Percentiles rank a stretch among this genome's conserved stretches.
phyloP scores from a whole-genome alignment of 2,888 invertebrate species.

The Gymnosoma rotundatum region DNA sequence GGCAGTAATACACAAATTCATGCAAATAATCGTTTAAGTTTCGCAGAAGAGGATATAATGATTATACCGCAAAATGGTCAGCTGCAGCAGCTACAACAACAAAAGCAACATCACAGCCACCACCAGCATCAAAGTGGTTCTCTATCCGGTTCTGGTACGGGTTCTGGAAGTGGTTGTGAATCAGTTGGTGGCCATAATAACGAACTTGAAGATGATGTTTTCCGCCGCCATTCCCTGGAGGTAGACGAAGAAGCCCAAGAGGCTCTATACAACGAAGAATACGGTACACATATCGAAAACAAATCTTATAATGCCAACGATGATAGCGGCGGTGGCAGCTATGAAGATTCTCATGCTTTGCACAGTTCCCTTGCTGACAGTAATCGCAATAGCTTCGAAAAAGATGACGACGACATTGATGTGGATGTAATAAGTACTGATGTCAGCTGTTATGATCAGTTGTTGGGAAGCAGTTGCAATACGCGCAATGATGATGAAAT shows the following conservation, averaged over 20 bases:
- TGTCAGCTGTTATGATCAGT: slow-evolving; percentile 81
- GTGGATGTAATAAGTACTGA: slow-evolving; percentile 82
- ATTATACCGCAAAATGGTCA: slow-evolving; percentile 70
- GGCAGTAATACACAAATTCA: slow-evolving; percentile 67
- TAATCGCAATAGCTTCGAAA: slow-evolving; percentile 81
- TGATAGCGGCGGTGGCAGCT: slow-evolving; percentile 82
- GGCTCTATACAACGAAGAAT: slow-evolving; percentile 78
- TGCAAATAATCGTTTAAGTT: slow-evolving; percentile 76
- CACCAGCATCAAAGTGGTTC: slow-evolving; percentile 42
- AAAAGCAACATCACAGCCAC: slow-evolving; percentile 38
- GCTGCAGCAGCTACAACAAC: slow-evolving; percentile 41
- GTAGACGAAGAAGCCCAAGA: slow-evolving; percentile 79
- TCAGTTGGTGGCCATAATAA: slow-evolving; percentile 67
- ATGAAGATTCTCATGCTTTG: slow-evolving; percentile 81
- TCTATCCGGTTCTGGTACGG: slow-evolving; percentile 57
- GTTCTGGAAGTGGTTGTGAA: slow-evolving; percentile 69
- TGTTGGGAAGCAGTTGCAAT: slow-evolving; percentile 79
- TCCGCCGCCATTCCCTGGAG: slow-evolving; percentile 78
- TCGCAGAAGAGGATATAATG: slow-evolving; percentile 79
- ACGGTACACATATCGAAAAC: slow-evolving; percentile 80
- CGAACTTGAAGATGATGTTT: slow-evolving; percentile 76
- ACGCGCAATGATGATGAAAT: slow-evolving; percentile 79
- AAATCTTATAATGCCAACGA: slow-evolving; percentile 81
- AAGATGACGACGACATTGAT: slow-evolving; percentile 81
- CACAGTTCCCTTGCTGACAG: slow-evolving; percentile 81